Base-by-base conservation (phyloP, 2,113 vertebrate species). In the Seriola aureovittata region DNA sequence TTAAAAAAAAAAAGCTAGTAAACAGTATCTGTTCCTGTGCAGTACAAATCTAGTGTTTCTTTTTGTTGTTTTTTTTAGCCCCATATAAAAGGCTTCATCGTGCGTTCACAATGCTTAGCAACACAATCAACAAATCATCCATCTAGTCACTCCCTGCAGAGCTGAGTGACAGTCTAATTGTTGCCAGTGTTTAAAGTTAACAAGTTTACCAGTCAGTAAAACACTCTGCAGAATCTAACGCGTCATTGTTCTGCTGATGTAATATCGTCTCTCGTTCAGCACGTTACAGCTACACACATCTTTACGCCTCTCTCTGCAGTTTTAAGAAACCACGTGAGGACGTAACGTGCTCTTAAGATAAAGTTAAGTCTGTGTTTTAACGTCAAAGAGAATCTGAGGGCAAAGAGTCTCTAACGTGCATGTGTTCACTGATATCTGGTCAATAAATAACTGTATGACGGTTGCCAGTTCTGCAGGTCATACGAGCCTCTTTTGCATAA, bases 1-100 rank as follows among this genome's bases (percentile, higher is more conserved):
- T 84, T 78, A 60, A 55, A 57, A 85, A 88, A 65, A 85, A 88
- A 89, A 88, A 86, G 40, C 46, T 71, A 74, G 78, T 70, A 23
- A 67, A 82, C 76, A 82, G 29, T 68, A 72, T 75, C 74, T 73
- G 54, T 72, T 72, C 48, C 60, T 81, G 85, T 91, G 88, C 72
- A 78, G 75, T 74, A 85, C 19, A 91, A 85, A 85, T 82, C 57
- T 70, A 75, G 70, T 82, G 70, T 0, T 17, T 75, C 59, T 7
- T 38, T 55, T 71, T 7, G 38, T 55, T 38, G 34, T 69, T 40
- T 14, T 23, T 23, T 23, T 17, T 23, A 79, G 63, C 42, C 60
- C 50, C 19, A 8, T 62, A 0, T n/a, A 50, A 75, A 75, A 75
- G 59, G 64, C 78, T 63, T 62, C 38, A 40, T 12, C 32, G 70